Evolutionary conservation across 2,113 vertebrate species (phyloP), one percentile per base, ranked within the genome.

Genomic region (Lepus europaeus): DNA sequence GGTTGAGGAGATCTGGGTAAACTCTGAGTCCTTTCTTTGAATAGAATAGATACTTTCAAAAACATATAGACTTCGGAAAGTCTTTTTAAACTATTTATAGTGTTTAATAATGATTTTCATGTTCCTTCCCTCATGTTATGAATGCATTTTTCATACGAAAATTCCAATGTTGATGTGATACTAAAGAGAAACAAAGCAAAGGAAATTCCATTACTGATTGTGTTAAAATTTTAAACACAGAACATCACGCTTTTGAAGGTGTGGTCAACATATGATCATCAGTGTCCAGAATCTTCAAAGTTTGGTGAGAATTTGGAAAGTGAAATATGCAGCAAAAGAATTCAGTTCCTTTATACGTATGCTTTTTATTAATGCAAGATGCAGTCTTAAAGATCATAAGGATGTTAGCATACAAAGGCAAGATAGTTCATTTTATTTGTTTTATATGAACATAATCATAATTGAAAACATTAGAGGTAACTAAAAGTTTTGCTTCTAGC

Each of bases 61-160:
- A 61, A 61, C 17, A 14, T 49, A 27, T 73, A 61, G 6, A 27
- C 0, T 74, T 61, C 68, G 49, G 23, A 74, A 49, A 68, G 56
- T 23, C 45, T 66, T 91, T n/a, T 5, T 36, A 68, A 86, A 80
- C 33, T 72, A 12, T 78, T 70, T 61, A n/a, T 45, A 33, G 33
- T 49, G 29, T n/a, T 88, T 77, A 49, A 1, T 61, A 73, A 53
- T 53, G 25, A 7, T 79, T 74, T 80, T 19, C 20, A 53, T 14
- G 68, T n/a, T 3, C 9, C 64, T 74, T 73, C 9, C 29, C 6
- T 87, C 63, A 87, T 77, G 7, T 64, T 8, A 70, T 25, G 69
- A 77, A 61, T 70, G n/a, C n/a, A 29, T 36, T 49, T 91, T 82
- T 36, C 49, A 82, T 90, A 82, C 70, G 39, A 82, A 77, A 87